phyloP scores from a whole-genome alignment of 2,113 vertebrate genomes.

The Cardinalis cardinalis region DNA sequence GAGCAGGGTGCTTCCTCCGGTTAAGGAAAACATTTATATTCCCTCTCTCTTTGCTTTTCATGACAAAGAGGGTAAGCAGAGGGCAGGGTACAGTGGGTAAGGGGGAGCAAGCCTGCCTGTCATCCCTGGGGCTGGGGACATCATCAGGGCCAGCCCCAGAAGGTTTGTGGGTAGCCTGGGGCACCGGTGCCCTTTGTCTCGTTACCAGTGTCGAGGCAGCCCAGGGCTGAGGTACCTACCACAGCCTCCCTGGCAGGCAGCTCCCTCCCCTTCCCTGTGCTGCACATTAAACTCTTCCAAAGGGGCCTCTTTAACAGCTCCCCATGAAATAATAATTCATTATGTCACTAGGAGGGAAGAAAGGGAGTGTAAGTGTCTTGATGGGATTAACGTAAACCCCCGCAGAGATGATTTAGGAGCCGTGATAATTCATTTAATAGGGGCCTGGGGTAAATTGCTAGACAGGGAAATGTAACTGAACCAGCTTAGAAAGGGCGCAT shows the following conservation, averaged over 20 bases:
- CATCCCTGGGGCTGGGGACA: background rate
- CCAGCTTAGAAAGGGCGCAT: conserved; percentile 71
- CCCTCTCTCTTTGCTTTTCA: conserved; percentile 60
- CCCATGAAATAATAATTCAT: conserved; percentile 83
- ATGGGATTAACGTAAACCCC: conserved; percentile 83
- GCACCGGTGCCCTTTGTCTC: conserved; percentile 41
- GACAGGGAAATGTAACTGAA: conserved; percentile 79
- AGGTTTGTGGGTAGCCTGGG: background rate
- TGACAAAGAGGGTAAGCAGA: conserved; percentile 39
- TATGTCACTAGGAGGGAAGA: conserved; percentile 76
- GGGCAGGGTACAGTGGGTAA: background rate
- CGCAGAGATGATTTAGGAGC: conserved; percentile 83
- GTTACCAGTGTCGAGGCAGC: background rate
- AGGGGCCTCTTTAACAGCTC: conserved; percentile 79
- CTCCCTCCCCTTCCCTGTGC: conserved; percentile 23
- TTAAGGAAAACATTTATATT: conserved; percentile 94
- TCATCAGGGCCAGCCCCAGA: background rate
- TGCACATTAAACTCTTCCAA: conserved; percentile 64
- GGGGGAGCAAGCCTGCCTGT: background rate
- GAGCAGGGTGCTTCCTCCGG: conserved; percentile 85
- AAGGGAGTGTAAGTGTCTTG: conserved; percentile 81
- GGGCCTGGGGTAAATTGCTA: conserved; percentile 81
- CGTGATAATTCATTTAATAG: conserved; percentile 85
- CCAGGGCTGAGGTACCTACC: conserved; percentile 28
- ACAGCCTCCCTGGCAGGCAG: conserved; percentile 22